phyloP scores from a whole-genome alignment of 1,140 invertebrate species.

The Drosophila albomicans region DNA sequence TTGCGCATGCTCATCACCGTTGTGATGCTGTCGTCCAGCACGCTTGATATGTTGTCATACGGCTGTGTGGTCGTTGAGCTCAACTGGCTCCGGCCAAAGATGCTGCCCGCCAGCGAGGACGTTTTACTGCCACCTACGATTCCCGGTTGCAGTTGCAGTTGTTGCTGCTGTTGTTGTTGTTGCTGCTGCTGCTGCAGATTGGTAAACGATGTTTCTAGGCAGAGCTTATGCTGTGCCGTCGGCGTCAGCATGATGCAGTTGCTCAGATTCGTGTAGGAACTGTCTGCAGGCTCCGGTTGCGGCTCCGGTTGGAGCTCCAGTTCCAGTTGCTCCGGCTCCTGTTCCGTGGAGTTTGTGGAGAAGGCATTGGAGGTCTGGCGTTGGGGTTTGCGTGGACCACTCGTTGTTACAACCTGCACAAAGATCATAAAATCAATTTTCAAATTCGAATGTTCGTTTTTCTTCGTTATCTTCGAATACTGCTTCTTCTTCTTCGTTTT shows the following conservation, averaged over 20 bases:
- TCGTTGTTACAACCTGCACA: conserved; percentile 90
- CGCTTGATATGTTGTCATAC: conserved; percentile 81
- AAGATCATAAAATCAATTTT: conserved; percentile 7
- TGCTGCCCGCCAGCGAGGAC: conserved; percentile 85
- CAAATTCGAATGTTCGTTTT: neutral
- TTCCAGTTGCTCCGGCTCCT: conserved; percentile 43
- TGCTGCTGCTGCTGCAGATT: conserved; percentile 78
- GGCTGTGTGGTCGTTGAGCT: conserved; percentile 66
- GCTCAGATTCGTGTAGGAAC: conserved; percentile 75
- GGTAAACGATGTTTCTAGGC: conserved; percentile 92
- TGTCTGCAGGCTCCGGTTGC: conserved; percentile 41
- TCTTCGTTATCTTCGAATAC: neutral
- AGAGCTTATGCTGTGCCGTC: conserved; percentile 87
- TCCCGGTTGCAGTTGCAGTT: conserved; percentile 1
- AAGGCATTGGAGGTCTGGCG: conserved; percentile 85
- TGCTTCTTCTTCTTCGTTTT: conserved; percentile 1
- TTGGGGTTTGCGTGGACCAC: conserved; percentile 90
- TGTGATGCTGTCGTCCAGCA: conserved; percentile 72
- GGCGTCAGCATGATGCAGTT: conserved; percentile 80
- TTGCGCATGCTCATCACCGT: conserved; percentile 68
- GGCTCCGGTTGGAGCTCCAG: conserved; percentile 1
- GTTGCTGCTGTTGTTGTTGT: conserved; percentile 61
- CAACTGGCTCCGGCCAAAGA: conserved; percentile 76
- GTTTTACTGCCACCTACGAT: conserved; percentile 70
- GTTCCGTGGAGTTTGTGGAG: conserved; percentile 71